Evolutionary conservation across 2,888 invertebrate species (phyloP), one percentile per base, ranked within the genome.

Genomic region (Resseliella maxima): DNA sequence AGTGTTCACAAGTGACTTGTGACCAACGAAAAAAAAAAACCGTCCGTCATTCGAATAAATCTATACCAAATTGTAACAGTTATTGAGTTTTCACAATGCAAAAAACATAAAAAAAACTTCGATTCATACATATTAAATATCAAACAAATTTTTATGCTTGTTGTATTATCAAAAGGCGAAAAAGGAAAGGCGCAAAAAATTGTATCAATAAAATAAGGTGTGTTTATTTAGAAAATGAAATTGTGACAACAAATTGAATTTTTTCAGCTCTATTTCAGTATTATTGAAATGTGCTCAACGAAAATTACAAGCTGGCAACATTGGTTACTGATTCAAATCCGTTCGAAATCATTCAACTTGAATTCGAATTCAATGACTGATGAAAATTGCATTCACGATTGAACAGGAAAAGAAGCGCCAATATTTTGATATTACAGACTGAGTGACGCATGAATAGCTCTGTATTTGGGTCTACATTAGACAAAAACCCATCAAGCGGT

Each of bases 201-300:
- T 59, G 59, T 50, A 50, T 50, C 46, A 50, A 50, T 50, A 59
- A 59, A n/a, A 24, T 12, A 59, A 59, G 72, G 72, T 72, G 72
- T 72, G 72, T 72, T 72, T 31, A 35, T 72, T 35, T 72, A 35
- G 72, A 8, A 35, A 59, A 24, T 5, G 3, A 27, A 27, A 72
- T 72, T 35, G 72, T 15, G 72, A 72, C 15, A 31, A 31, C 35
- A 72, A 72, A 72, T 31, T 35, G 35, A 72, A 72, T n/a, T 31
- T 72, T 72, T 72, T 72, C 72, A 72, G 72, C 72, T 72, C 72
- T 72, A 72, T 31, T 72, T 72, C 72, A 72, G 72, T 12, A 15
- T 24, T 15, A 72, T 72, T 72, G 6, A 72, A 31, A 72, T 72
- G 72, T 31, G 31, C 72, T 1, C 5, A 72, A 15, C 72, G 31